Evolutionary conservation across 2,888 invertebrate genomes (phyloP), one percentile per base, ranked within the genome.

Genomic region (Megalurothrips usitatus): DNA sequence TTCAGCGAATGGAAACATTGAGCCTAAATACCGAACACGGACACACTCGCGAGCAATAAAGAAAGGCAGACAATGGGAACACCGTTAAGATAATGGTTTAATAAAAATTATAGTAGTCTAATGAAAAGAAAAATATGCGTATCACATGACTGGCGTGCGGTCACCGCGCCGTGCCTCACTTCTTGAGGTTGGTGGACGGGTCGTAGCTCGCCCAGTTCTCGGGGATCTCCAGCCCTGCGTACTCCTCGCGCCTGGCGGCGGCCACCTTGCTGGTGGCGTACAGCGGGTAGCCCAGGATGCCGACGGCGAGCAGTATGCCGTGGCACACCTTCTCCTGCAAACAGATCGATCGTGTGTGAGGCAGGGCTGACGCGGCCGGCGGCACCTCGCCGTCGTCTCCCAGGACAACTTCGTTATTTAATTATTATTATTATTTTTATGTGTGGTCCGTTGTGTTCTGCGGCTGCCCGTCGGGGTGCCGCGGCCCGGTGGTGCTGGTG

Each of bases 101-200:
- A 58, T 58, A 58, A 58, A 75, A 75, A 75, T 75, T 26, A 75
- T 26, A 75, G 23, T 75, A 75, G 23, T 26, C 68, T 75, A 75
- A 26, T 8, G 34, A 58, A 58, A 58, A 14, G 17, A 52, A 14
- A 58, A 58, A 58, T 58, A 26, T 75, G 23, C 26, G 23, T 75
- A 75, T 75, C 68, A 75, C 68, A 75, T 75, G 10, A 58, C 58
- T 58, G 58, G 58, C 58, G 34, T 43, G 3, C 14, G 68, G 11
- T 26, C 26, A 10, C 26, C 23, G 68, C 1, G 23, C 58, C 6
- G 58, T n/a, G n/a, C n/a, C 8, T 75, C 26, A 75, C 68, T 75
- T 68, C 34, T 43, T 43, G 34, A 43, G 34, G 34, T 43, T 43
- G 2, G 34, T 43, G 34, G 34, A 43, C 34, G 34, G 34, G 34